Base-by-base conservation (phyloP, 2,797 vertebrate genomes). In the Pipistrellus pygmaeus region DNA sequence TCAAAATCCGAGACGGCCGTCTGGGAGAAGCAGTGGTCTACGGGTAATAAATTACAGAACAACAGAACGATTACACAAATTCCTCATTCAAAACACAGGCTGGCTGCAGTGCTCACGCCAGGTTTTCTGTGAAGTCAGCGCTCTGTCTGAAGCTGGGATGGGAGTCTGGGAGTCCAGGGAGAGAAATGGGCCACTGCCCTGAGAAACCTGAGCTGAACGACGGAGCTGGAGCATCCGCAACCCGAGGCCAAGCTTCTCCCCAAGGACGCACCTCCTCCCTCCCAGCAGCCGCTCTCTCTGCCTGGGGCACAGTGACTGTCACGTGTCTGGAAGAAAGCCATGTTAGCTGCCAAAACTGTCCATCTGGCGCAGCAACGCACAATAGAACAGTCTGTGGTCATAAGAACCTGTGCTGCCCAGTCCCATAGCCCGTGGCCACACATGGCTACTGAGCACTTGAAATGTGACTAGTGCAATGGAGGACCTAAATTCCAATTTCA, bases 11-110 rank as follows among this genome's bases (percentile, higher is more conserved):
- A 84, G 73, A 68, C 11, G 72, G 41, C 9, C 51, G 32, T 55
- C 55, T 77, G 78, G 72, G 48, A 77, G 92, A 92, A 92, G 69
- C 51, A 46, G 5, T 57, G 66, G 35, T 55, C 30, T 72, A 13
- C 21, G 32, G 73, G 62, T 64, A 9, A 44, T 53, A 76, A 86
- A 35, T 48, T 12, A 11, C 44, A 80, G 66, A 46, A 85, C 23
- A 62, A 71, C 53, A 77, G 27, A 77, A 83, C 2, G 57, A 12
- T 81, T 30, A 5, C 12, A 27, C 27, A 10, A 10, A 77, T 30
- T 90, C 21, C 35, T 68, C 38, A 15, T 25, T 82, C 41, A 8
- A 41, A 84, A 81, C 86, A 44, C 48, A 82, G 27, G n/a, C 73
- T 41, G 25, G 73, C 32, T 62, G 25, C 23, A 55, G 13, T 3